Evolutionary conservation across 2,113 vertebrate species (phyloP), one percentile per base, ranked within the genome.

Genomic region (Oryzias woworae): DNA sequence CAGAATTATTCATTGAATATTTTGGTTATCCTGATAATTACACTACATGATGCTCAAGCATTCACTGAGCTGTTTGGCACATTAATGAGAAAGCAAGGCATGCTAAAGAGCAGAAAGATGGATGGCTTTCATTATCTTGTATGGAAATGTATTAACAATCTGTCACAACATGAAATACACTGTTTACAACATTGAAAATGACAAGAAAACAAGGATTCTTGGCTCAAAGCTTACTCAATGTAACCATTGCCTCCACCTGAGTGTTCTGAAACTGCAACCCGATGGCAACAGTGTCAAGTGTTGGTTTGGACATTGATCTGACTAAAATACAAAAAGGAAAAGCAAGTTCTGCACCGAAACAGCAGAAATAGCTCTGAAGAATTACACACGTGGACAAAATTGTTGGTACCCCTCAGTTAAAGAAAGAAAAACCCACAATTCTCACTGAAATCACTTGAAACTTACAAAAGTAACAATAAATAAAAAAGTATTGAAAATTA

Each of bases 31-130:
- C 20, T 75, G 57, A 67, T 84, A 76, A 81, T 82, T 82, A 68
- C 84, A 68, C 75, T 59, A 45, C 67, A 68, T 44, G 65, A 57
- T 66, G 62, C 69, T 59, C 28, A 41, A 10, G 46, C 55, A 65
- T 71, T 80, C 81, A 76, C 52, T 51, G 73, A 82, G 77, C 66
- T 20, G 31, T 69, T 22, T 73, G 58, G 54, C 60, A 36, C 62
- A 64, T 71, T 80, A 85, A 83, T 82, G 78, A 82, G 56, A 71
- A 70, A 65, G 66, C 69, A 76, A 71, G 58, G 66, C 75, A 74
- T 71, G 75, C 69, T 83, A 77, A 87, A 10, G 8, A 36, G 36
- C 36, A 36, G 10, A 36, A 12, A 36, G 36, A 36, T 36, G 36
- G 36, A 36, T 36, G 36, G 36, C 36, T 36, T 36, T 36, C 36